Evolutionary conservation across 2,888 invertebrate species (phyloP).

Genomic region (Anaspis maculata): DNA sequence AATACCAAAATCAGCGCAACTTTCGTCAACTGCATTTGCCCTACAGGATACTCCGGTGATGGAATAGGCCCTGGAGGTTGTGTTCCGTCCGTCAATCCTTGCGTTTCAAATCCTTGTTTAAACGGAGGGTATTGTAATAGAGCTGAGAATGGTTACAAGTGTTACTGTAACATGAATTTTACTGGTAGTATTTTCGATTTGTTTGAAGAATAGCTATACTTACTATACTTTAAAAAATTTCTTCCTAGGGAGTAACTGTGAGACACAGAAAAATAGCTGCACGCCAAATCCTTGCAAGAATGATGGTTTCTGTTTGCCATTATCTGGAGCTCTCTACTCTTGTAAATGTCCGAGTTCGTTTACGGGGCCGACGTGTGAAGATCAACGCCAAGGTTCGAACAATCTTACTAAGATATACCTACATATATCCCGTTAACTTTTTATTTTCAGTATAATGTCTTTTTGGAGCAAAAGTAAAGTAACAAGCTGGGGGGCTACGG

Average conservation of each 20-base stretch:
- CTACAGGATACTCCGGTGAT: conserved; percentile 65
- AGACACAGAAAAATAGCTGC: background rate
- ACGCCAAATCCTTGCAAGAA: background rate
- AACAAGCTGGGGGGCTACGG: too few species aligned
- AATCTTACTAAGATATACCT: background rate
- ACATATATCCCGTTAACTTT: too few species aligned
- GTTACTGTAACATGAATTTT: background rate
- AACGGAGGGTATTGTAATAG: conserved; percentile 69
- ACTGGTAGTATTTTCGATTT: background rate
- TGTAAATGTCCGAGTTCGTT: background rate
- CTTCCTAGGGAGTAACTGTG: background rate
- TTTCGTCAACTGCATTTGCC: conserved; percentile 68
- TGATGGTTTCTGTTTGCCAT: background rate
- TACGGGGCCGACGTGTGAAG: background rate
- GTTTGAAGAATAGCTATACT: background rate
- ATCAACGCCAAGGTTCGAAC: background rate
- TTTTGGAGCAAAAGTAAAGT: too few species aligned
- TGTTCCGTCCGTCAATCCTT: conserved; percentile 21
- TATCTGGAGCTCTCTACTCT: background rate
- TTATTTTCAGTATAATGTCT: too few species aligned
- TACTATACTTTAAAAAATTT: background rate
- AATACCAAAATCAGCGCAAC: conserved; percentile 49
- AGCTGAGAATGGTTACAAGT: background rate
- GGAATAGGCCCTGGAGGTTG: conserved; percentile 79
- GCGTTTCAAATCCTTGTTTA: conserved; percentile 42